Conservation (phyloP, 2,888 invertebrate genomes). For the Brachypalpus laphriformis region DNA sequence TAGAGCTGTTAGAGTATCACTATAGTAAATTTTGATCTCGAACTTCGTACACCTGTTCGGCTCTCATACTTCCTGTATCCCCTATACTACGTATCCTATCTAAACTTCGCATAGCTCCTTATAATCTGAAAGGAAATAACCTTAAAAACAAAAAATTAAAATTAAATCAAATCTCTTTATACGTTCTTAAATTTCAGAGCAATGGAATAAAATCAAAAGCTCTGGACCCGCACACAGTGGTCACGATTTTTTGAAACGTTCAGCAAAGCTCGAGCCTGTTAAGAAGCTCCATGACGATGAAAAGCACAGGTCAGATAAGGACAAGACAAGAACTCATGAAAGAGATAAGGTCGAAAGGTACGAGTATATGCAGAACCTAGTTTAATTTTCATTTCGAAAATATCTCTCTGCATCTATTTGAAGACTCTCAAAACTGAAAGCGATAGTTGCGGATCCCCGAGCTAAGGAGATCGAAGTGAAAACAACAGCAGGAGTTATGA, state of each 20-base stretch:
- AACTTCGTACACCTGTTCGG: too few species aligned
- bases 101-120: too few species aligned
- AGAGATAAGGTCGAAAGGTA: constrained; percentile 85
- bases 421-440: constrained; percentile 82
- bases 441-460: constrained; percentile 84
- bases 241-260: constrained; percentile 80
- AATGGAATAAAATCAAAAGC: constrained; percentile 92
- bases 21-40: too few species aligned
- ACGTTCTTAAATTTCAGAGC: constrained; percentile 83
- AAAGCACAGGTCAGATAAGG: constrained; percentile 85
- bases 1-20: too few species aligned
- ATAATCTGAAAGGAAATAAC: too few species aligned
- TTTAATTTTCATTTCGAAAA: background rate
- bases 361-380: background rate
- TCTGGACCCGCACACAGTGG: constrained; percentile 83
- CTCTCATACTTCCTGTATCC: too few species aligned
- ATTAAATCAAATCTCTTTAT: background rate
- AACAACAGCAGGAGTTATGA: constrained; percentile 91
- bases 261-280: constrained; percentile 77
- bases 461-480: constrained; percentile 91
- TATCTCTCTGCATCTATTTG: background rate
- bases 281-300: constrained; percentile 79
- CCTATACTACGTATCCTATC: too few species aligned
- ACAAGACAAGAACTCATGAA: constrained; percentile 85
- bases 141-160: too few species aligned